phyloP scores from a whole-genome alignment of 2,888 invertebrate species.

The Andrena haemorrhoa region DNA sequence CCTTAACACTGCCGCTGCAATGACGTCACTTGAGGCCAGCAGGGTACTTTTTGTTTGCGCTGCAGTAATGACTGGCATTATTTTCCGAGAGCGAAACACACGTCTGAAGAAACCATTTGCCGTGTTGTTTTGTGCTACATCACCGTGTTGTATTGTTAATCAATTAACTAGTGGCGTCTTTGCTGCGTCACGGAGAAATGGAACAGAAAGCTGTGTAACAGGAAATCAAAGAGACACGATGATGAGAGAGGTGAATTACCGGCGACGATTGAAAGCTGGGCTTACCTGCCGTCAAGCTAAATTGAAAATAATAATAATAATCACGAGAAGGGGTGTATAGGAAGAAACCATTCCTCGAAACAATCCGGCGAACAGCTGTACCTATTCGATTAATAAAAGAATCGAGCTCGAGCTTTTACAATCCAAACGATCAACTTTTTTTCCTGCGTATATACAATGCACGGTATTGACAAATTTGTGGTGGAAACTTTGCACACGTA shows the following conservation, averaged over 20 bases:
- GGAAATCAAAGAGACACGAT: neutral
- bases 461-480: neutral
- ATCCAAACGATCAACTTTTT: neutral
- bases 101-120: slow-evolving; percentile 2
- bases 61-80: slow-evolving; percentile 52
- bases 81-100: slow-evolving; percentile 5
- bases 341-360: neutral
- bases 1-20: slow-evolving; percentile 43
- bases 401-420: neutral
- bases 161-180: neutral
- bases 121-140: neutral
- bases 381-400: neutral
- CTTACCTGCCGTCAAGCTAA: neutral
- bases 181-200: neutral
- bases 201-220: neutral
- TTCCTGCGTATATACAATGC: neutral
- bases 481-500: neutral
- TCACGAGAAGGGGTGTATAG: neutral
- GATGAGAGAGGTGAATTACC: neutral
- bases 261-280: neutral
- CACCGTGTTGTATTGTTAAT: slow-evolving; percentile 17
- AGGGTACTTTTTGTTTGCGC: slow-evolving; percentile 35
- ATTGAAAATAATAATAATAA: neutral
- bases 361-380: neutral
- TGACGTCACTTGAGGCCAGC: slow-evolving; percentile 37